These are phyloP conservation scores for Mastomys coucha DNA, from an alignment of 2,113 vertebrate genomes.

Conservation along the genomic window DNA sequence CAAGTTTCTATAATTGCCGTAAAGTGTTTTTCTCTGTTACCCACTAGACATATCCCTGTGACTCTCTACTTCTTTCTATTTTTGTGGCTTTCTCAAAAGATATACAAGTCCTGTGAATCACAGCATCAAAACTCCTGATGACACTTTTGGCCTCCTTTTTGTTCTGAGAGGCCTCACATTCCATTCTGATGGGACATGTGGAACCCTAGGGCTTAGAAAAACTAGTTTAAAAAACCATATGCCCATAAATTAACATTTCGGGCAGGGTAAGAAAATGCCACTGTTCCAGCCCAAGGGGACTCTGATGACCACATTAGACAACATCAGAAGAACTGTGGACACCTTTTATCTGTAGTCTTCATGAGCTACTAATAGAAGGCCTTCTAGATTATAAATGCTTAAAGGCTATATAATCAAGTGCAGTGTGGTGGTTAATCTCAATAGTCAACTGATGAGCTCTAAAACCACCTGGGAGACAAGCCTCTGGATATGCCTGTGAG, in stretches of 20 bases:
- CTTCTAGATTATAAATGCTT: background rate
- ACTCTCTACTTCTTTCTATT: background rate
- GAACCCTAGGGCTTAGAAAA: background rate
- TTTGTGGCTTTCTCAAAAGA: conserved; percentile 23
- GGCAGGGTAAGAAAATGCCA: background rate
- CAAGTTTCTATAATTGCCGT: background rate
- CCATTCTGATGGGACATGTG: background rate
- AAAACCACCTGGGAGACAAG: background rate
- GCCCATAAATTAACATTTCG: background rate
- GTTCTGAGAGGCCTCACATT: background rate
- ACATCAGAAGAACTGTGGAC: background rate
- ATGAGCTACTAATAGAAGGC: background rate
- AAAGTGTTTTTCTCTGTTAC: background rate
- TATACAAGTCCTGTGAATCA: background rate
- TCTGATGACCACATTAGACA: background rate
- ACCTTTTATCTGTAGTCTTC: background rate
- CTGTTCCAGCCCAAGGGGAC: background rate
- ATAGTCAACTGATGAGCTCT: background rate
- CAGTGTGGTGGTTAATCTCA: background rate
- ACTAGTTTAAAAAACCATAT: background rate
- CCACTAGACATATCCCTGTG: background rate
- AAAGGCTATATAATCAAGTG: background rate
- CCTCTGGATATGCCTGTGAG: background rate
- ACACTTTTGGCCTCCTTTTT: conserved; percentile 25
- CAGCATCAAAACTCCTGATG: conserved; percentile 21